phyloP scores from a whole-genome alignment of 1,140 invertebrate genomes.

The Antheraea mylitta region DNA sequence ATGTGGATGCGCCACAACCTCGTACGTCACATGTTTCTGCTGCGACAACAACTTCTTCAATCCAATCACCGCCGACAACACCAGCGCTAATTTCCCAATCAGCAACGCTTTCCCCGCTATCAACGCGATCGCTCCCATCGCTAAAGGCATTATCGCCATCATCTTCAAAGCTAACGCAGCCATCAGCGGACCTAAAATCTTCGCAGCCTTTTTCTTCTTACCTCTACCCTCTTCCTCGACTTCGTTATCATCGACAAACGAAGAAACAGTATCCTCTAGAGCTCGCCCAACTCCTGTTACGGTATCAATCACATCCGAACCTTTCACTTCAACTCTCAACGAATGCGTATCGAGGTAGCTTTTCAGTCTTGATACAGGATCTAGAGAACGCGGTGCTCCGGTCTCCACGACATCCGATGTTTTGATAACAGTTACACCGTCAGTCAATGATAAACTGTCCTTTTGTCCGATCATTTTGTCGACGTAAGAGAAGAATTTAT shows the following conservation, averaged over 20 bases:
- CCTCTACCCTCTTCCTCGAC: constrained; percentile 83
- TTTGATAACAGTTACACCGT: constrained; percentile 90
- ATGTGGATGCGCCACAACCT: constrained; percentile 90
- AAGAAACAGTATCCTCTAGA: constrained; percentile 85
- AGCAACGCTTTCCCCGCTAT: constrained; percentile 91
- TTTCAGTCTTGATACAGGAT: constrained; percentile 84
- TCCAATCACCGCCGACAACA: constrained; percentile 89
- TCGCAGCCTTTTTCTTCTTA: constrained; percentile 90
- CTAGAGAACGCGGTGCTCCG: constrained; percentile 85
- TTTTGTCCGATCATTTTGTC: constrained; percentile 89
- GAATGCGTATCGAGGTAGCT: constrained; percentile 88
- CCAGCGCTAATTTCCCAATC: constrained; percentile 90
- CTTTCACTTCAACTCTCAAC: constrained; percentile 91
- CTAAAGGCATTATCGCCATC: constrained; percentile 86
- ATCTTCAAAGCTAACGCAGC: constrained; percentile 87
- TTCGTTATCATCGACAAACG: constrained; percentile 79
- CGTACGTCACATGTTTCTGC: constrained; percentile 91
- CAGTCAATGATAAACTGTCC: constrained; percentile 87
- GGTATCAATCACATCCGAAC: constrained; percentile 88
- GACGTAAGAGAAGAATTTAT: constrained; percentile 90
- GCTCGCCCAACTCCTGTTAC: constrained; percentile 88
- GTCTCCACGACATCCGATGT: constrained; percentile 82
- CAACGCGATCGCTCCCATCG: constrained; percentile 88
- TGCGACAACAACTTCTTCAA: constrained; percentile 87
- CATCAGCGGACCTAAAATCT: constrained; percentile 87